These are phyloP conservation scores for Littorina saxatilis DNA, from an alignment of 1,140 invertebrate species.

Conservation along the genomic window DNA sequence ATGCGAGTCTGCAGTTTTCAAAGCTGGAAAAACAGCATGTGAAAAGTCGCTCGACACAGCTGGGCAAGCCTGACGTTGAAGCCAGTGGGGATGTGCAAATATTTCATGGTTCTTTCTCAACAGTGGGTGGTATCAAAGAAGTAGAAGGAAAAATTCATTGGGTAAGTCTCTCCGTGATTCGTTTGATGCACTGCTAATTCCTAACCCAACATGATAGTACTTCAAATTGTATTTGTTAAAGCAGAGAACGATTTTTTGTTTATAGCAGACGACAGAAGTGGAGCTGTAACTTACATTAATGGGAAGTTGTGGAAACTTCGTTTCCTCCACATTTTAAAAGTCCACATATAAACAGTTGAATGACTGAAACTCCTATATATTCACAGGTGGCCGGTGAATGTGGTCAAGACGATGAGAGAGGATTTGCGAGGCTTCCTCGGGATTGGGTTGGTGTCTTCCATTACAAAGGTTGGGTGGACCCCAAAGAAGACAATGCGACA, in stretches of 20 bases:
- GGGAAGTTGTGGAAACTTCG: too few species aligned
- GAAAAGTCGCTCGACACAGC: constrained; percentile 16
- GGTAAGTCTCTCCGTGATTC: constrained; percentile 6
- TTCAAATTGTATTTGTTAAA: too few species aligned
- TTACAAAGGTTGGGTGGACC: constrained; percentile 52
- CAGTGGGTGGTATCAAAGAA: constrained; percentile 32
- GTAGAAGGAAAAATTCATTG: constrained; percentile 37
- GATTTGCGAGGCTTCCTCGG: constrained; percentile 62
- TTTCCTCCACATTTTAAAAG: too few species aligned
- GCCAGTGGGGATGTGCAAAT: constrained; percentile 3
- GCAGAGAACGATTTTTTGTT: too few species aligned
- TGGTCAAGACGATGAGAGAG: constrained; percentile 57
- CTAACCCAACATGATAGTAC: too few species aligned
- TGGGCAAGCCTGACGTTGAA: not conserved
- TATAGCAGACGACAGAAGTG: too few species aligned
- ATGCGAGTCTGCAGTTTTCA: constrained; percentile 29
- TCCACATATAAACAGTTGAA: too few species aligned
- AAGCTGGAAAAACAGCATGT: constrained; percentile 29
- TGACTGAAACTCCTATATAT: too few species aligned
- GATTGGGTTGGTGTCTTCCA: constrained; percentile 68
- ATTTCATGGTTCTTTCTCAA: constrained; percentile 31
- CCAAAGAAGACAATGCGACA: constrained; percentile 39
- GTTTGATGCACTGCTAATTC: too few species aligned
- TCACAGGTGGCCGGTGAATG: constrained; percentile 52
- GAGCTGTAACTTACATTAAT: too few species aligned